Percentiles rank a stretch among this genome's conserved stretches.
Conservation (phyloP, 2,113 vertebrate species). For the Vulpes lagopus region DNA sequence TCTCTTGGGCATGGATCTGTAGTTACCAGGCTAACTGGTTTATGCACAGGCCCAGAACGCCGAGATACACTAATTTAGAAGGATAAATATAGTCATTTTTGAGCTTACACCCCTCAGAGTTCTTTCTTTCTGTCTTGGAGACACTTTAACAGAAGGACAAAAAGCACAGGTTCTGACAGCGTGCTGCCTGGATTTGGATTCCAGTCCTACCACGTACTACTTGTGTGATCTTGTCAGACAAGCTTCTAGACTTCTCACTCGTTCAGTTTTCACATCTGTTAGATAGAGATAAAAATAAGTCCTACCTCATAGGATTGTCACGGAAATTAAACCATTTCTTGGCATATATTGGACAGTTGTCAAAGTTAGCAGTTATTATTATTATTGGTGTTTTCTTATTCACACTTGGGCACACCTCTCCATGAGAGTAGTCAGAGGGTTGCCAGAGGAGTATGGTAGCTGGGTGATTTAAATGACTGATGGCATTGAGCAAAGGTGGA, state of each 20-base stretch:
- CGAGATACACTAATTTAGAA: not conserved
- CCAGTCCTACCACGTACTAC: not conserved
- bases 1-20: not conserved
- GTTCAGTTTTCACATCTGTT: slow-evolving; percentile 4
- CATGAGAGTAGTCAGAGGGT: not conserved
- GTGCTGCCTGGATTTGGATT: not conserved
- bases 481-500: not conserved
- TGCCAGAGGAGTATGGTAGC: not conserved
- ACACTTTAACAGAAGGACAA: not conserved
- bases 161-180: not conserved
- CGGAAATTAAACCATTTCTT: not conserved
- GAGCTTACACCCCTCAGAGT: not conserved
- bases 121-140: not conserved
- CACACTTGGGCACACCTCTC: not conserved
- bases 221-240: not conserved
- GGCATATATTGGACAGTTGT: not conserved
- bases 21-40: not conserved
- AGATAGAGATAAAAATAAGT: not conserved
- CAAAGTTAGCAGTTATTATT: not conserved
- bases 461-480: not conserved
- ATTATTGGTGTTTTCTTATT: not conserved
- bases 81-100: not conserved
- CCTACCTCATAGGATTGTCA: not conserved
- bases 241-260: not conserved
- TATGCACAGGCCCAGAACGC: not conserved